phyloP scores from a whole-genome alignment of 2,888 invertebrate species.

The Mythimna vitellina region DNA sequence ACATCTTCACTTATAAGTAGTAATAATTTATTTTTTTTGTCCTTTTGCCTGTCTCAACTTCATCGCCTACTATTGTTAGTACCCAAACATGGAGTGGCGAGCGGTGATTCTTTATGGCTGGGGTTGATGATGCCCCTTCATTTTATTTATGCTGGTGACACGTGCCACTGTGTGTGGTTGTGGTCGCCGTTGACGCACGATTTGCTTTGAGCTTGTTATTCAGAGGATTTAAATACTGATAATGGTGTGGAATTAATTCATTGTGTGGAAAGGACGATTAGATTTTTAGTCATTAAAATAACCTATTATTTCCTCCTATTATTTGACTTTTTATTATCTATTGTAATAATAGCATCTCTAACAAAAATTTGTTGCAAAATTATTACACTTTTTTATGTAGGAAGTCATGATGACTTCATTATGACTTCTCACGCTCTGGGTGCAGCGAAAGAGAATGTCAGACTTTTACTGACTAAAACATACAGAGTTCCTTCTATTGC shows the following conservation, averaged over 20 bases:
- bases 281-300: constrained; percentile 2
- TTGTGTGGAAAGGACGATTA: constrained; percentile 49
- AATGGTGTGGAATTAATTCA: constrained; percentile 55
- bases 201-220: constrained; percentile 58
- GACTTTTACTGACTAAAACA: too few relatives aligned
- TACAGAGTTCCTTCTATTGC: too few relatives aligned
- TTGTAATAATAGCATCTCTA: neutral
- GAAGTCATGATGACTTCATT: too few relatives aligned
- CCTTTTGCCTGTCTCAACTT: constrained; percentile 32
- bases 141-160: constrained; percentile 85
- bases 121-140: constrained; percentile 79
- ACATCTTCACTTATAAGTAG: too few relatives aligned
- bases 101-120: constrained; percentile 65
- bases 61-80: constrained; percentile 63
- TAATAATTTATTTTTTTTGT: too few relatives aligned
- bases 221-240: constrained; percentile 57
- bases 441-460: too few relatives aligned
- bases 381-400: too few relatives aligned
- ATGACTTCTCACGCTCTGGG: too few relatives aligned
- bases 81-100: constrained; percentile 50
- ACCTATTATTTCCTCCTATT: too few relatives aligned
- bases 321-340: too few relatives aligned
- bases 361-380: neutral
- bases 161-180: constrained; percentile 75
- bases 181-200: constrained; percentile 54